phyloP scores from a whole-genome alignment of 2,888 invertebrate genomes.

The Epistrophe grossulariae region DNA sequence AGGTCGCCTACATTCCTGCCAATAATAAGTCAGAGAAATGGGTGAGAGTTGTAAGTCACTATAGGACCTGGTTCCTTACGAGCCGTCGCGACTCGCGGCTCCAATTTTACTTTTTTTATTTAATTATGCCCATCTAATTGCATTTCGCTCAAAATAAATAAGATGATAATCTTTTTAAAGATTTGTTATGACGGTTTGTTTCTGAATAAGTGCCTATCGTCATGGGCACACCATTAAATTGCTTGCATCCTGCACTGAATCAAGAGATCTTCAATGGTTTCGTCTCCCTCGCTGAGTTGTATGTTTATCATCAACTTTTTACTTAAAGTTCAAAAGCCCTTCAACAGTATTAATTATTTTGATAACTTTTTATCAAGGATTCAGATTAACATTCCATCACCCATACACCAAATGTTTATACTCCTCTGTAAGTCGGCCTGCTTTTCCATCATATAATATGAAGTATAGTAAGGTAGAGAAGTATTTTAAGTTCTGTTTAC shows the following conservation, averaged over 20 bases:
- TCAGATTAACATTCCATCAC: slow-evolving; percentile 66
- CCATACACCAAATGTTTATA: background rate
- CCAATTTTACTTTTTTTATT: too few species aligned
- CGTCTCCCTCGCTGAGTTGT: background rate
- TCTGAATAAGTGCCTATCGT: too few species aligned
- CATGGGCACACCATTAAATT: background rate
- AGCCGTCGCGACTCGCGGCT: too few species aligned
- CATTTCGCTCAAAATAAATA: too few species aligned
- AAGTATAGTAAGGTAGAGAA: slow-evolving; percentile 14
- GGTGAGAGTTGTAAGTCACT: too few species aligned
- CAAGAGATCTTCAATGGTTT: background rate
- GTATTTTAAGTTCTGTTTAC: slow-evolving; percentile 41
- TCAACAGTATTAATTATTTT: slow-evolving; percentile 72
- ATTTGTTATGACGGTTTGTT: too few species aligned
- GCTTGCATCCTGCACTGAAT: background rate
- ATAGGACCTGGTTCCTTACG: too few species aligned
- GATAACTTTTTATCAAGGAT: slow-evolving; percentile 71
- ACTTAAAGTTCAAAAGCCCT: slow-evolving; percentile 67
- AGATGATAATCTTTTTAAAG: too few species aligned
- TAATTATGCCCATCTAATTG: too few species aligned
- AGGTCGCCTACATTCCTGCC: too few species aligned
- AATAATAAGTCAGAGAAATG: too few species aligned
- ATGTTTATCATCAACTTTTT: slow-evolving; percentile 69
- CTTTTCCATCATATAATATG: slow-evolving; percentile 24
- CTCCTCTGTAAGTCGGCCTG: background rate